phyloP scores from a whole-genome alignment of 2,113 vertebrate species.

The Cyanoderma ruficeps region DNA sequence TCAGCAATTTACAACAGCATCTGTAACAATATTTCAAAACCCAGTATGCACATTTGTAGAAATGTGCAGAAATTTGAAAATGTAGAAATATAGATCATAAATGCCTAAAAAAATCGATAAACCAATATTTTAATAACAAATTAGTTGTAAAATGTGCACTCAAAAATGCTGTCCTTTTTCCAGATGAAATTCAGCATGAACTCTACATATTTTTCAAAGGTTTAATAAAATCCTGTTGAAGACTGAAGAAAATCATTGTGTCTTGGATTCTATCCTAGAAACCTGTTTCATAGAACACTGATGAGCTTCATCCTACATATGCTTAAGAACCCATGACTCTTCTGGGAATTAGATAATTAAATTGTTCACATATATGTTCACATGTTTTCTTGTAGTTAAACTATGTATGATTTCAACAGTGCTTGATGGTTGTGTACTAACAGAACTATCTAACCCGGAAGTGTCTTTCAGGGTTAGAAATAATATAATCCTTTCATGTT shows the following conservation, averaged over 20 bases:
- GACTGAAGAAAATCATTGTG: background rate
- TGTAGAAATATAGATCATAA: background rate
- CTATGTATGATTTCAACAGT: background rate
- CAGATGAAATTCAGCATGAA: background rate
- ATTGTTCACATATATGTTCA: background rate
- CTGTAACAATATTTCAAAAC: background rate
- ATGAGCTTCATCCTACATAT: background rate
- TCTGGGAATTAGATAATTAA: background rate
- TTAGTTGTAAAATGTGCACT: background rate
- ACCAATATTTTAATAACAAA: background rate
- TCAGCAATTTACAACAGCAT: background rate
- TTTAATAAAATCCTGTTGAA: background rate
- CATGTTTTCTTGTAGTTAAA: background rate
- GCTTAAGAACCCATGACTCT: rapidly evolving
- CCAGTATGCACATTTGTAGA: background rate
- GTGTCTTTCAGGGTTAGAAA: background rate
- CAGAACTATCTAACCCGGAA: background rate
- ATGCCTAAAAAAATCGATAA: background rate
- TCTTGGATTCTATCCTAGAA: background rate
- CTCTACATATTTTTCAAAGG: background rate
- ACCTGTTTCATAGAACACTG: background rate
- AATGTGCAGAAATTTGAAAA: background rate
- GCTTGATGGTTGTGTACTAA: background rate
- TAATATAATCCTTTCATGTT: background rate
- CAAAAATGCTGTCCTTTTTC: background rate